Base-by-base conservation (phyloP, 2,888 invertebrate species). In the Pristionchus japonicus region DNA sequence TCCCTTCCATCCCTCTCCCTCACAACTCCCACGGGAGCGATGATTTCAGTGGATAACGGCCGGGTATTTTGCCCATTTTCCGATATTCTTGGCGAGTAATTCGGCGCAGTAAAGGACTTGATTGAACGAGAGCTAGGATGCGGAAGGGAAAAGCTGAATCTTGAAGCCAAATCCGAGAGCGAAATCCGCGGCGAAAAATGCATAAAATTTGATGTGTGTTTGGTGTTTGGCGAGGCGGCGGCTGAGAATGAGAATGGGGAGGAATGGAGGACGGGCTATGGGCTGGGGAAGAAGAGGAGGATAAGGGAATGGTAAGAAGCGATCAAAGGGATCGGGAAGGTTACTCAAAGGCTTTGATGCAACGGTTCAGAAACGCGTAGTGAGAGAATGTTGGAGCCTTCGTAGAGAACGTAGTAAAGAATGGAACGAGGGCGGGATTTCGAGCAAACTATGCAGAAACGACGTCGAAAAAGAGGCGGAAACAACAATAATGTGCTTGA, bases 131-230 rank as follows among this genome's bases (percentile, higher is more conserved):
- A n/a, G n/a, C n/a, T n/a, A n/a, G n/a, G n/a, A n/a, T n/a, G n/a
- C n/a, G n/a, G n/a, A n/a, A n/a, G n/a, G n/a, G n/a, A n/a, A n/a
- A n/a, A n/a, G n/a, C 40, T 74, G 74, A n/a, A n/a, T n/a, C n/a
- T n/a, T n/a, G n/a, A n/a, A n/a, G n/a, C 74, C 6, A 74, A 37
- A 64, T 37, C 70, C n/a, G 1, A 6, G 31, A 31, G 70, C 57
- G 37, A 67, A 67, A 67, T 67, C 64, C 40, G 37, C 77, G 77
- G 43, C 40, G 47, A 15, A 34, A 70, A 70, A 70, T 70, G 43
- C 77, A 77, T 77, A 77, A 77, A 77, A 77, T 40, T 77, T 77
- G 77, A 77, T 77, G 77, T 77, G 77, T 77, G 15, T 74, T 34
- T 23, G 43, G 43, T 43, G n/a, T 77, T 34, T 43, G 49, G 43